Evolutionary conservation across 2,113 vertebrate species (phyloP).

Genomic region (Xyrauchen texanus): DNA sequence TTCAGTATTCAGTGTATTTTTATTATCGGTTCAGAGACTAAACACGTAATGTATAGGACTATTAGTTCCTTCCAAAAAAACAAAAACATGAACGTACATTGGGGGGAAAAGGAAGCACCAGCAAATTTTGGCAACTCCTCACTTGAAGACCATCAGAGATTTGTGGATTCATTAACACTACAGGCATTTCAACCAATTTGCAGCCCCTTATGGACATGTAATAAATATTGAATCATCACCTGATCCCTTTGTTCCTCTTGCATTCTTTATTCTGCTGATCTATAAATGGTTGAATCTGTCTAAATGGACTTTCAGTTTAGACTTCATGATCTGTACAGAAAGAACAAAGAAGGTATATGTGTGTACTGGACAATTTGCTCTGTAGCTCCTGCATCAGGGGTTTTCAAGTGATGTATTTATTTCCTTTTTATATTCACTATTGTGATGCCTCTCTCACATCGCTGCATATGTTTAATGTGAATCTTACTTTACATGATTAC

Average conservation of each 20-base stretch:
- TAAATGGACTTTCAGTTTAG: neutral
- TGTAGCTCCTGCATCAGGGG: conserved; percentile 18
- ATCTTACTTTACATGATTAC: neutral
- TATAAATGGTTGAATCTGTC: neutral
- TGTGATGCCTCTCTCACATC: neutral
- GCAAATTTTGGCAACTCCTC: neutral
- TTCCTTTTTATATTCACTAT: conserved; percentile 4
- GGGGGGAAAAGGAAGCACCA: neutral
- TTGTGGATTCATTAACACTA: conserved; percentile 28
- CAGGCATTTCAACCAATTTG: neutral
- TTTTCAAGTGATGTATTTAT: conserved; percentile 11
- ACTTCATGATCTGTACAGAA: neutral
- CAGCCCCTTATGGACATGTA: neutral
- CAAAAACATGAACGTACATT: too few species aligned
- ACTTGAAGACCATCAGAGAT: conserved; percentile 1
- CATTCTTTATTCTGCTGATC: neutral
- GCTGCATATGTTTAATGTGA: neutral
- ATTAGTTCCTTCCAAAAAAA: neutral
- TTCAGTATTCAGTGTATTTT: neutral
- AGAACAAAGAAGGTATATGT: neutral
- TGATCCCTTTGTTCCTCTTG: neutral
- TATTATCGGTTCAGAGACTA: neutral
- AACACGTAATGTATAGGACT: neutral
- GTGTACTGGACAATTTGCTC: neutral
- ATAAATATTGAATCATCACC: neutral